Base-by-base conservation (phyloP, 2,113 vertebrate species). In the Chunga burmeisteri region DNA sequence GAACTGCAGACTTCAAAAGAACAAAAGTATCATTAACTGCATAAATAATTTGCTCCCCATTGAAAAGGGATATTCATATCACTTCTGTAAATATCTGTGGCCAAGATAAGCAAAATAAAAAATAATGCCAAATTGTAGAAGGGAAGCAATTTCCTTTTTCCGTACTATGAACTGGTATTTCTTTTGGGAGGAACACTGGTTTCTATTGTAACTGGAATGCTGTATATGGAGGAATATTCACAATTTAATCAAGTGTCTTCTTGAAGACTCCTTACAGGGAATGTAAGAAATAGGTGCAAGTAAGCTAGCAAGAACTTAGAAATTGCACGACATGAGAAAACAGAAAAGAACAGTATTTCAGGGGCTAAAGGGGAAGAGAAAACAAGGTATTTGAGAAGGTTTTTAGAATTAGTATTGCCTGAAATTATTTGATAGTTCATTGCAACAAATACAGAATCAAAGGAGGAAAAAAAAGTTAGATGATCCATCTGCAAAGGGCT, bases 191-290 rank as follows among this genome's bases (percentile, higher is more conserved):
- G 38, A 81, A 30, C 17, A 3, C 0, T 62, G 65, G 63, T 58
- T 74, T 55, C 72, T 86, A 50, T 81, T 95, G 36, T 74, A 81
- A 81, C 38, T 73, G 59, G 55, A 59, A 88, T 25, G 50, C 42
- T 86, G 40, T 20, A n/a, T 49, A 70, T 11, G 55, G 29, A 94
- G 59, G 20, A 96, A 95, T 86, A 96, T 89, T 71, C 65, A 78
- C 47, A 78, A 67, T 75, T 95, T 95, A 91, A 94, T 81, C 75
- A 66, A 88, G 78, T 50, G 61, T 81, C 72, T 68, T 90, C 91
- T 86, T 63, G 42, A 72, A 84, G 75, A 38, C 42, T 92, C 49
- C 40, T 73, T 13, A 42, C 11, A 72, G 21, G 82, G 32, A 91
- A 70, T 9, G 7, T 9, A 84, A 81, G 42, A 83, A 71, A 16